Evolutionary conservation across 2,113 vertebrate species (phyloP).

Genomic region (Macquaria ambigua): DNA sequence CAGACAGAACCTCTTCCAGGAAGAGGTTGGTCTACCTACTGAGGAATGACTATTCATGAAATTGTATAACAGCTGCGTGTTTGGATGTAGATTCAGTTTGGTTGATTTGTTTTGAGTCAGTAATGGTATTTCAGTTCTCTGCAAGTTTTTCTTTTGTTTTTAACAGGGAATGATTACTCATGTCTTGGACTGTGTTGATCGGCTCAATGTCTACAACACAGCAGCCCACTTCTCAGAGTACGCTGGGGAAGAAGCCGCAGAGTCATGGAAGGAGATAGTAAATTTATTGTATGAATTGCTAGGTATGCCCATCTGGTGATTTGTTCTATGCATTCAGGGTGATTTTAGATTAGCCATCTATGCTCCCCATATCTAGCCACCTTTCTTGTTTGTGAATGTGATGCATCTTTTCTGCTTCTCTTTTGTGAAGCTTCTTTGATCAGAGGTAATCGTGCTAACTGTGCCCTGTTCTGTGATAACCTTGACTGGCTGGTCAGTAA

Average conservation of each 20-base stretch:
- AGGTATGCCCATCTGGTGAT: slow-evolving; percentile 78
- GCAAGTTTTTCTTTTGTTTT: not conserved
- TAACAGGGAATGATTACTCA: slow-evolving; percentile 92
- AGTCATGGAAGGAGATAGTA: slow-evolving; percentile 95
- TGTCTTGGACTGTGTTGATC: slow-evolving; percentile 93
- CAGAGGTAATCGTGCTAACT: slow-evolving; percentile 92
- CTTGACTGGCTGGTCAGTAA: slow-evolving; percentile 97
- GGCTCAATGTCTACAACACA: slow-evolving; percentile 93
- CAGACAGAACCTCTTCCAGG: slow-evolving; percentile 94
- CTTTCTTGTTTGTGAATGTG: not conserved
- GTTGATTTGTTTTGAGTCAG: not conserved
- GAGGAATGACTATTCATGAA: not conserved
- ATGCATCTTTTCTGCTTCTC: not conserved
- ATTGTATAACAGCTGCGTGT: not conserved
- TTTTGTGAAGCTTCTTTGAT: slow-evolving; percentile 89
- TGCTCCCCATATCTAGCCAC: not conserved
- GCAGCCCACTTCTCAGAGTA: slow-evolving; percentile 94
- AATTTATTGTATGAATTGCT: slow-evolving; percentile 93
- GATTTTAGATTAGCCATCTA: not conserved
- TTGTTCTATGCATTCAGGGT: not conserved
- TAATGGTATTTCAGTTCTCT: not conserved
- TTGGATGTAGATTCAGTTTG: not conserved
- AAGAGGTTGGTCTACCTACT: slow-evolving; percentile 85
- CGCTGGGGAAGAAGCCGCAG: slow-evolving; percentile 92
- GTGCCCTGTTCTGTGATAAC: slow-evolving; percentile 93